Evolutionary conservation across 2,888 invertebrate species (phyloP), one percentile per base, ranked within the genome.

Genomic region (Chironomus tentans): DNA sequence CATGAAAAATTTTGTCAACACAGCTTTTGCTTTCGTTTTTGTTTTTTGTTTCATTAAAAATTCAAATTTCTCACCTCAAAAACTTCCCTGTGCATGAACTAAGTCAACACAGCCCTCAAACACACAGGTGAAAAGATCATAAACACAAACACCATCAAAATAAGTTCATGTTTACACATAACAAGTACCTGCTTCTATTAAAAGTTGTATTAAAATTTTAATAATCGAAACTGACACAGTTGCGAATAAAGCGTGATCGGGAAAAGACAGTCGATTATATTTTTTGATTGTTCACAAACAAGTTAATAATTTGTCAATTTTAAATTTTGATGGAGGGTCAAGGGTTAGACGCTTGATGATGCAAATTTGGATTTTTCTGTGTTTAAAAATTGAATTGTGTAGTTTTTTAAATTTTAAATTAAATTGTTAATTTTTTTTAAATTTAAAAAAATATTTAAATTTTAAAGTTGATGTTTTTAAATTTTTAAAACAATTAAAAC

Each of bases 221-320:
- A 18, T 65, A 24, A 22, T 24, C 65, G 65, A 65, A 24, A 48
- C 46, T 47, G 70, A 47, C 56, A 71, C 71, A 71, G 71, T 71
- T 56, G 71, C 71, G 22, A 71, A 56, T 50, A 13, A 50, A 71
- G 21, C 71, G 48, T 46, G 71, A 50, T 71, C 56, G 48, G 50
- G 50, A 18, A 22, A 15, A 56, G 71, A 56, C 50, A 38, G 38
- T 56, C n/a, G 56, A 56, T 15, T 18, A 18, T 56, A 13, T 56
- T 56, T 24, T 71, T 56, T 71, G 22, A 50, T 65, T 24, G 65
- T 24, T 22, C 22, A 15, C 56, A 18, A 56, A 56, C 56, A 56
- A 15, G 56, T 15, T 24, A 21, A 24, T 24, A 65, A 22, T 65
- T 65, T 24, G 15, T 56, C 56, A 56, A 56, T 56, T 38, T 38